A percentile compares a stretch with the other conserved stretches of the same genome.
phyloP scores from a whole-genome alignment of 2,888 invertebrate species.

The Apodemia zela region DNA sequence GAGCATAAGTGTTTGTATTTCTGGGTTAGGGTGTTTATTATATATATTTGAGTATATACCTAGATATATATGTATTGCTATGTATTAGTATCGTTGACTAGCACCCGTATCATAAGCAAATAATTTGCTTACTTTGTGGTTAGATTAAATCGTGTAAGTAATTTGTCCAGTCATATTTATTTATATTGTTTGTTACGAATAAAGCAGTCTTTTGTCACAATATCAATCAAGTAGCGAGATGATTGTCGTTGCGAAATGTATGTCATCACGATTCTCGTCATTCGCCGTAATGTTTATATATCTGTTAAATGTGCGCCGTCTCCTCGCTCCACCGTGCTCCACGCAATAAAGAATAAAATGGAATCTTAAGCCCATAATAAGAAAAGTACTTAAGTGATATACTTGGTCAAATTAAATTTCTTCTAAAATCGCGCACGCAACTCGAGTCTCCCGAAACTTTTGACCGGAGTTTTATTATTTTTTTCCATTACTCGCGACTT shows the following conservation, averaged over 20 bases:
- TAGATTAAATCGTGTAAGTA: no score
- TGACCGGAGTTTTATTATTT: neutral
- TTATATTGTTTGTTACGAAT: no score
- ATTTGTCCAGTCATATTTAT: no score
- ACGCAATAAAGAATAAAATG: slow-evolving; percentile 30
- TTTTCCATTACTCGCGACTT: neutral
- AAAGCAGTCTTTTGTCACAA: no score
- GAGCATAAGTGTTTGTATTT: no score
- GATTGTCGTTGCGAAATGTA: neutral
- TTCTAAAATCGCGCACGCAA: neutral
- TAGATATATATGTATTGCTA: no score
- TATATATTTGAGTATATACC: no score
- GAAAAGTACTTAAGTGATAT: slow-evolving; percentile 44
- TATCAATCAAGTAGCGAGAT: neutral
- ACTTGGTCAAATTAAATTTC: slow-evolving; percentile 47
- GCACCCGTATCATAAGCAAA: no score
- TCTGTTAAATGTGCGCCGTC: neutral
- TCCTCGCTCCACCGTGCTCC: neutral
- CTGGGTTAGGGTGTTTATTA: no score
- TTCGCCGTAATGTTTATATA: neutral
- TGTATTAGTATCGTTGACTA: no score
- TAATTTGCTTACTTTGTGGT: no score
- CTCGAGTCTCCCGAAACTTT: neutral
- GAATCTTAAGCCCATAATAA: slow-evolving; percentile 47
- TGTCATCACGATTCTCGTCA: neutral